Conservation (phyloP, 1,140 invertebrate genomes). For the Physella acuta region DNA sequence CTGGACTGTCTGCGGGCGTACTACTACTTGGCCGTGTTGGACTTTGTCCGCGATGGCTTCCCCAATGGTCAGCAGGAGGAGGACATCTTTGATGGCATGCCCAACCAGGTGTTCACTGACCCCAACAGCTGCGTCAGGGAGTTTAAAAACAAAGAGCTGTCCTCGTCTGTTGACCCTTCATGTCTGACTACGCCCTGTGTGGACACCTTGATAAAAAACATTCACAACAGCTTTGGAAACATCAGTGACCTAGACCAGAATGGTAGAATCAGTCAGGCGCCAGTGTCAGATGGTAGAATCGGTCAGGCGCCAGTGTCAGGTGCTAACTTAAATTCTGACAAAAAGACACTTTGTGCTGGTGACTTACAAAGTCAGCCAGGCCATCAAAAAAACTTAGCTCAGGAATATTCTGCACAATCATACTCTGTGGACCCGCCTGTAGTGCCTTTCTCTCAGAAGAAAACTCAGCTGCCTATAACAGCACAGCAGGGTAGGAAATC, state of each 20-base stretch:
- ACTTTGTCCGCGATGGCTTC: conserved; percentile 30
- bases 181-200: not conserved
- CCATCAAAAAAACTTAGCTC: too few species aligned
- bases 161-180: not conserved
- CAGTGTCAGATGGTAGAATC: not conserved
- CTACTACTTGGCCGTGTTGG: conserved; percentile 48
- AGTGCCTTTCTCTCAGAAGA: not conserved
- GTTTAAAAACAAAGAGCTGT: not conserved
- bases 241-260: too few species aligned
- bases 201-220: not conserved
- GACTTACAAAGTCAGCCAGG: not conserved
- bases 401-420: not conserved
- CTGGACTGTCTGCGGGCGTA: conserved; percentile 52
- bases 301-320: not conserved
- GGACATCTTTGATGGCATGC: conserved; percentile 20
- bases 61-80: not conserved
- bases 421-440: conserved; percentile 8
- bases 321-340: not conserved
- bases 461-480: not conserved
- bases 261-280: not conserved
- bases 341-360: not conserved
- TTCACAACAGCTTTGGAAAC: not conserved
- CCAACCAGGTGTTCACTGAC: not conserved
- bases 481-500: not conserved
- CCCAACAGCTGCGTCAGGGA: not conserved